Base-by-base conservation (phyloP, 2,888 invertebrate genomes). In the Lycophotia porphyrea region DNA sequence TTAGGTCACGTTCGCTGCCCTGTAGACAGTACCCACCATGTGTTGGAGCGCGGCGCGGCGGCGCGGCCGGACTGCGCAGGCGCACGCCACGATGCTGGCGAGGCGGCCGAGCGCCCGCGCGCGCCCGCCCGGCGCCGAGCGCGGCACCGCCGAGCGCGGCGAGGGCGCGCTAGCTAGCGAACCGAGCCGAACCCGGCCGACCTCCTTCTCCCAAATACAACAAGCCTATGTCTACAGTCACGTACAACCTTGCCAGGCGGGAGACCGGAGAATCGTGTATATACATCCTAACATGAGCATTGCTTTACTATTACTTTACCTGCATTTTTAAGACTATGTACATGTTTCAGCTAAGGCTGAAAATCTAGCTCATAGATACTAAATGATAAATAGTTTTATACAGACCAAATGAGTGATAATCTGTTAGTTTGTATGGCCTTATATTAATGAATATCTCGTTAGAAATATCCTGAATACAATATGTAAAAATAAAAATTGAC, bases 61-160 rank as follows among this genome's bases (percentile, higher is more conserved):
- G 13, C 1, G 71, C 18, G 8, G 39, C 21, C 64, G 52, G 58
- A 66, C 15, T 0, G 15, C 60, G 67, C 84, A 79, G 18, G 80
- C 84, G 68, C 84, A 78, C 13, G 61, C 42, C 73, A 84, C 2
- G 4, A 69, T 8, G 47, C 71, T 2, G n/a, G 80, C 84, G 0
- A 84, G 49, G 55, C 84, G 80, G 2, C 63, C 36, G 64, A 71
- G 83, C 49, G 66, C 18, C 18, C 47, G 83, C 67, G 71, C 13
- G 24, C 47, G 21, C 18, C 61, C 24, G 24, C 5, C 18, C 47
- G 31, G 64, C 60, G 34, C n/a, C 61, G 39, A 3, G 52, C 21
- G 63, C 74, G 11, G 21, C 71, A n/a, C n/a, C 60, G 34, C n/a
- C 61, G 39, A 3, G 52, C 21, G 63, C 74, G 11, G 21, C 71